Conservation (phyloP, 2,113 vertebrate species). For the Thamnaconus septentrionalis region DNA sequence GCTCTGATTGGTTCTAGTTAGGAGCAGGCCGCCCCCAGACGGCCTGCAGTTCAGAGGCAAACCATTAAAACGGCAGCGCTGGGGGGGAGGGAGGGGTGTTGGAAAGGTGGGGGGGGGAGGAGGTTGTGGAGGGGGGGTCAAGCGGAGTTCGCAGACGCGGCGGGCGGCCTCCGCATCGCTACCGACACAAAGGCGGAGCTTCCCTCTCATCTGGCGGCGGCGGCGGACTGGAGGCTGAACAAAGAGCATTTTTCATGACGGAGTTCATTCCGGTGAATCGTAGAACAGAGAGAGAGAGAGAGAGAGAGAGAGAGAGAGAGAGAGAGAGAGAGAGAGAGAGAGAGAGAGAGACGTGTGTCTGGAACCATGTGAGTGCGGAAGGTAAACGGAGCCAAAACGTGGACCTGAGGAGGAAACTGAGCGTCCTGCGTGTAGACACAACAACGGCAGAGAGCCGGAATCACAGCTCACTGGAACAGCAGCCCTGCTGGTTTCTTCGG, state of each 20-base stretch:
- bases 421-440: too few species aligned
- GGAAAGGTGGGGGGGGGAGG: neutral
- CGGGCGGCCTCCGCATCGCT: slow-evolving; percentile 28
- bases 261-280: neutral
- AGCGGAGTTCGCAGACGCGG: slow-evolving; percentile 43
- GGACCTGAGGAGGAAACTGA: slow-evolving; percentile 17
- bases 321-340: neutral
- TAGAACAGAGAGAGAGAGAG: neutral
- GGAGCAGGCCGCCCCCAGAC: neutral
- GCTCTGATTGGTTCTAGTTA: too few species aligned
- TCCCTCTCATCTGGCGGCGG: slow-evolving; percentile 9
- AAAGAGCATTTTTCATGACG: slow-evolving; percentile 33
- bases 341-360: too few species aligned
- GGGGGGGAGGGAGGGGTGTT: too few species aligned
- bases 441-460: too few species aligned
- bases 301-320: neutral
- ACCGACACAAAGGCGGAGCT: slow-evolving; percentile 31
- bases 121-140: slow-evolving; percentile 43
- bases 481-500: slow-evolving; percentile 53
- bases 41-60: slow-evolving; percentile 11
- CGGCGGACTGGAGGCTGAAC: slow-evolving; percentile 7
- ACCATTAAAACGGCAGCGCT: slow-evolving; percentile 1
- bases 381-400: slow-evolving; percentile 18
- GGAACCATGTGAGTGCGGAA: neutral
- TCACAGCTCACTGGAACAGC: slow-evolving; percentile 55